Evolutionary conservation across 2,888 invertebrate genomes (phyloP), one percentile per base, ranked within the genome.

Genomic region (Drosophila anomelani): DNA sequence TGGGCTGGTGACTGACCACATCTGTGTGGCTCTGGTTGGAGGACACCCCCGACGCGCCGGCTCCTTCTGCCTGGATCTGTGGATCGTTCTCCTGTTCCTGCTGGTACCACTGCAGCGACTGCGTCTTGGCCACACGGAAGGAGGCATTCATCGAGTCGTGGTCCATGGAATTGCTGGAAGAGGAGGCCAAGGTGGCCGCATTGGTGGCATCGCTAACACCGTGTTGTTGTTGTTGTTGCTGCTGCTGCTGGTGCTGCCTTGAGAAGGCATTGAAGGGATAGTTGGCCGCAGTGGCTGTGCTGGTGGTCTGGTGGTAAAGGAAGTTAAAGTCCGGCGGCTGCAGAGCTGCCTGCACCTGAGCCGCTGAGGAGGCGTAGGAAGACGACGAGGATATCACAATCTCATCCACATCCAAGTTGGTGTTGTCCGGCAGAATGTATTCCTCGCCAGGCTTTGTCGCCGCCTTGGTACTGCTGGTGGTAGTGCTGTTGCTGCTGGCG

Each of bases 101-200:
- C 41, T 76, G 77, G 64, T 81, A 88, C 89, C 89, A 87, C 10
- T 76, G 69, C 46, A 78, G 51, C 9, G 76, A 66, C 26, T 80
- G 80, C 0, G 72, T 68, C 53, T 77, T 88, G 36, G 71, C 74
- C 56, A 84, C 66, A 7, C 89, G 84, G 68, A 85, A 85, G 9
- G 75, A 74, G 17, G 89, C 81, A 47, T 86, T 85, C 87, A 85
- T 85, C 9, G 84, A 85, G 57, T 85, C 89, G 29, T 86, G 84
- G 56, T 88, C 84, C 61, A 84, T 41, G 9, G 85, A 85, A 69
- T 86, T 90, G 41, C 88, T 90, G 10, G 89, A 89, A n/a, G 90
- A 90, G n/a, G 91, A 90, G 39, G 91, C 91, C 38, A 88, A 68
- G 0, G 90, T 90, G 15, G 90, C 90, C 3, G 90, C 91, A 53